Base-by-base conservation (phyloP, 2,797 vertebrate species). In the Micrastur ruficollis region DNA sequence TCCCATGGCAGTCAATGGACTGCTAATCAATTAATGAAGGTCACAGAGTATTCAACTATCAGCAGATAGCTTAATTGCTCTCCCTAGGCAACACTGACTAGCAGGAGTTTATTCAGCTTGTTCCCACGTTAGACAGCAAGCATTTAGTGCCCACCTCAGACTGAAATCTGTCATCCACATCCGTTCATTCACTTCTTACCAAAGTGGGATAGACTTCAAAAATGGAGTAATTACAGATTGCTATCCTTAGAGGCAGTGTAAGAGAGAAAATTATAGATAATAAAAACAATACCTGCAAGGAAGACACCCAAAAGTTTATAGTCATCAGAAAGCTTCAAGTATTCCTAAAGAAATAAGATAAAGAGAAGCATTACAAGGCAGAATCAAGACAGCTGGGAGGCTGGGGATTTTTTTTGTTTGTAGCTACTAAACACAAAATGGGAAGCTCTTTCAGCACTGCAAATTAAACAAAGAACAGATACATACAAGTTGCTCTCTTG, bases 201-300 rank as follows among this genome's bases (percentile, higher is more conserved):
- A 47, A 91, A 76, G 32, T 23, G 38, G 14, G 67, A 70, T 0
- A 75, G 40, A 14, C 9, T 85, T 79, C 14, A 78, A 63, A 47
- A 87, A 23, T 1, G 2, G 31, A 58, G n/a, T 44, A 74, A 36
- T 81, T 76, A 55, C 18, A 78, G 31, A 72, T 6, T 73, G 12
- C 22, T 44, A 47, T 32, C 29, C 16, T 47, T 47, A 89, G 3
- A 92, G 47, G 49, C 23, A 80, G 46, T 32, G 5, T n/a, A 53
- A 38, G 14, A 76, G 26, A 63, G 21, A 70, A 97, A 86, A 75
- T 18, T 17, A 25, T 3, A 58, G 11, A 22, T 25, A 73, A 66
- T 70, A 46, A 70, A 82, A 93, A 68, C 38, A 98, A 98, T 98
- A 99, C 99, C 99, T 98, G 99, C 99, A 94, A 99, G 94, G 93